Percentiles rank a stretch among this genome's conserved stretches.
Evolutionary conservation across 1,140 invertebrate species (phyloP).

Genomic region (Nasonia giraulti): DNA sequence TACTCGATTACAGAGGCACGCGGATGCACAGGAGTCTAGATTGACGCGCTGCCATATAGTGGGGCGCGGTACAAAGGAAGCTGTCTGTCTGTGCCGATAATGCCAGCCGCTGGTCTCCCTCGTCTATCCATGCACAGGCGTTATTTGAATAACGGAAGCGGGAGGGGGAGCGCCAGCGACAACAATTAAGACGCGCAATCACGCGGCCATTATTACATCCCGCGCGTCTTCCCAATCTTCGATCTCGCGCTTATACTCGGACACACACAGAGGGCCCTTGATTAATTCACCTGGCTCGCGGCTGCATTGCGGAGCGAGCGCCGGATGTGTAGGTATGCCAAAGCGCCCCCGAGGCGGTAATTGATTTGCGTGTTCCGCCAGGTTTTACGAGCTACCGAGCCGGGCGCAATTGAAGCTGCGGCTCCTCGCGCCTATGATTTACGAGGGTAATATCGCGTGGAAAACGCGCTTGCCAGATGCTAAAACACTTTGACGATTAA

Average conservation of each 20-base stretch:
- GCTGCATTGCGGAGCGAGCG: slow-evolving; percentile 42
- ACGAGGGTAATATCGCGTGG: slow-evolving; percentile 31
- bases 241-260: too few relatives aligned
- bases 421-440: slow-evolving; percentile 9
- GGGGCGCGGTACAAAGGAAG: neutral
- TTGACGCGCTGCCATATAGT: neutral
- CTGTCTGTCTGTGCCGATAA: neutral
- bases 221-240: neutral
- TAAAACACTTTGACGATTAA: slow-evolving; percentile 11
- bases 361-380: slow-evolving; percentile 69
- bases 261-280: slow-evolving; percentile 51
- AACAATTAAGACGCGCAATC: slow-evolving; percentile 10
- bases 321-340: slow-evolving; percentile 55
- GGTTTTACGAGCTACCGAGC: slow-evolving; percentile 54
- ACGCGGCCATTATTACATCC: neutral
- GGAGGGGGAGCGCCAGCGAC: neutral
- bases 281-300: slow-evolving; percentile 69
- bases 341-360: slow-evolving; percentile 61
- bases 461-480: neutral
- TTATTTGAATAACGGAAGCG: slow-evolving; percentile 10
- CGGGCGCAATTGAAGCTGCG: slow-evolving; percentile 32
- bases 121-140: neutral
- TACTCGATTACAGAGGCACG: neutral
- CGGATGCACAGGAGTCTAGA: neutral
- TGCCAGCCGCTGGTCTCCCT: neutral